Percentiles rank a stretch among this genome's conserved stretches.
These are phyloP conservation scores for Pogona vitticeps DNA, from an alignment of 2,113 vertebrate genomes.

Conservation along the genomic window DNA sequence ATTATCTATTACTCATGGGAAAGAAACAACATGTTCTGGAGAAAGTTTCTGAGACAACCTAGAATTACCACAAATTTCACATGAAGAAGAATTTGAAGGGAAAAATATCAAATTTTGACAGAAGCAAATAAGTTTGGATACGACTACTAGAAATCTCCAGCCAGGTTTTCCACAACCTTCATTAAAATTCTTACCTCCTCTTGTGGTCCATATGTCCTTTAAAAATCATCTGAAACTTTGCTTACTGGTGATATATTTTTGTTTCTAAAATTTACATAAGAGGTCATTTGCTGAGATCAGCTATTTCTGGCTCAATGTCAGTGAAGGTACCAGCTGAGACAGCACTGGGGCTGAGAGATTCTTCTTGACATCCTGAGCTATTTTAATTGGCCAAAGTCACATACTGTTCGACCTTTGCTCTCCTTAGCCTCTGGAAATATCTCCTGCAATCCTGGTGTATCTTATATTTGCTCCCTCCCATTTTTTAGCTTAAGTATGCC, in stretches of 20 bases:
- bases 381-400: constrained; percentile 36
- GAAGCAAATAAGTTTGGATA: neutral
- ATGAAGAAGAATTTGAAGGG: no score
- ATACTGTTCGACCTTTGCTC: neutral
- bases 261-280: constrained; percentile 33
- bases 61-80: neutral
- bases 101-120: neutral
- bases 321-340: constrained; percentile 25
- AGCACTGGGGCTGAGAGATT: constrained; percentile 25
- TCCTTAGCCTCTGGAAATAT: constrained; percentile 36
- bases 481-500: neutral
- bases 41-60: no score
- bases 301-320: constrained; percentile 36
- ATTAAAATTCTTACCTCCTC: neutral
- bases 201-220: constrained; percentile 2
- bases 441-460: neutral
- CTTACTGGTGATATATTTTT: constrained; percentile 36
- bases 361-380: constrained; percentile 28
- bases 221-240: constrained; percentile 24
- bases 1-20: no score
- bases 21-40: no score
- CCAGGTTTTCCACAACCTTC: neutral
- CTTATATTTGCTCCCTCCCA: neutral
- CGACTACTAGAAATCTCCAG: neutral
- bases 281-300: constrained; percentile 33